Base-by-base conservation (phyloP, 35 echinoderm and acorn worm species). In the Lytechinus variegatus region DNA sequence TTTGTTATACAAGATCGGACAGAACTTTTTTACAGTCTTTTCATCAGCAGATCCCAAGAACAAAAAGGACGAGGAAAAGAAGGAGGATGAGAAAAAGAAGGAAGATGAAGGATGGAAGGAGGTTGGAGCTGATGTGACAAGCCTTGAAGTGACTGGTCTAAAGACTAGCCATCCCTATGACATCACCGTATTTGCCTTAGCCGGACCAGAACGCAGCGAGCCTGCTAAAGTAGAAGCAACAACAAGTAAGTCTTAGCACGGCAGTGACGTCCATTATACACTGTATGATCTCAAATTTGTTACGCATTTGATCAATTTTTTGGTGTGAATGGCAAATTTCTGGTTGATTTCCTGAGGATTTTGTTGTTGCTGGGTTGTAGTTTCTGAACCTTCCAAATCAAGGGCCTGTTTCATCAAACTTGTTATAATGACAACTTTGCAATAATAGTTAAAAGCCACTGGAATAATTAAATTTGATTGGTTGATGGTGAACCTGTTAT, bases 161-260 rank as follows among this genome's bases (percentile, higher is more conserved):
- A 52, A 91, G 57, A 33, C 87, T 33, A 92, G 95, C 28, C 95
- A 96, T 61, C 86, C 24, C 7, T 97, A 97, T 95, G 54, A 28
- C 27, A 88, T 97, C 86, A 71, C 87, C 86, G 95, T 97, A 5
- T 86, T 89, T 96, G 95, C 97, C 8, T 52, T 97, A 27, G 94
- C 94, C n/a, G 95, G 95, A 14, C 66, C 89, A 95, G 95, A 97
- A 55, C 55, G 92, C 24, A 97, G 97, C 91, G 95, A 97, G 12
- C 53, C 86, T 29, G 54, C 93, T 24, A 89, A 92, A n/a, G 27
- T 96, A 21, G 86, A 96, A 71, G 92, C 91, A 28, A 66, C 54
- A 90, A 97, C 97, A 66, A 95, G 97, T 97, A 96, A 95, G 97
- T 95, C 57, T 79, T 24, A 21, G 19, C 66, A 0, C 33, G 33